Evolutionary conservation across 2,888 invertebrate species (phyloP).

Genomic region (Drosophila falleni): DNA sequence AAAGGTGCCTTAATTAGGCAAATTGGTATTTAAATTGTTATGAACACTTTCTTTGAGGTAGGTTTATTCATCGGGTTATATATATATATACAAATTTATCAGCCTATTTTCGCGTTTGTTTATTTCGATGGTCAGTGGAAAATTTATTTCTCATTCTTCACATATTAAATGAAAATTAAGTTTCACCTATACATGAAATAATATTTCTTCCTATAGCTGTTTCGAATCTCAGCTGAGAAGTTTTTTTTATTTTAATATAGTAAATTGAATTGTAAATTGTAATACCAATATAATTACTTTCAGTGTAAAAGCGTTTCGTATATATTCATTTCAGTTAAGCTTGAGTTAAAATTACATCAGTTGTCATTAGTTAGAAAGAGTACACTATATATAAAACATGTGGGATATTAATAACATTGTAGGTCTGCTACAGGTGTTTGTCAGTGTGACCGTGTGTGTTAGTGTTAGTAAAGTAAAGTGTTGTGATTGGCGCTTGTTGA

Average conservation of each 20-base stretch:
- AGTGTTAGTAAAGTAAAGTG: conserved; percentile 6
- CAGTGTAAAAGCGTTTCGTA: neutral
- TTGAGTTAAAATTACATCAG: conserved; percentile 3
- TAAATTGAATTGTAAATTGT: conserved; percentile 3
- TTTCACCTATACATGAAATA: neutral
- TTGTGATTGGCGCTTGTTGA: conserved; percentile 9
- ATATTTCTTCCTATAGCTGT: no score
- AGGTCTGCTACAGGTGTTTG: conserved; percentile 36
- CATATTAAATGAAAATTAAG: neutral
- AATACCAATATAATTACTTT: neutral
- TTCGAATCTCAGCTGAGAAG: no score
- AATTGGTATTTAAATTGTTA: conserved; percentile 73
- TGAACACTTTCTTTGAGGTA: conserved; percentile 44
- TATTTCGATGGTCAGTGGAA: conserved; percentile 22
- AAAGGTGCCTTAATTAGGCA: conserved; percentile 72
- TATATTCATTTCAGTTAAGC: conserved; percentile 4
- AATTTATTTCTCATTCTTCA: conserved; percentile 1
- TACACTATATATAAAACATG: conserved; percentile 17
- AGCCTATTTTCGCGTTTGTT: conserved; percentile 29
- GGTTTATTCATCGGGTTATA: conserved; percentile 43
- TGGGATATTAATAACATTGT: neutral
- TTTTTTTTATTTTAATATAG: no score
- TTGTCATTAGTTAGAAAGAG: conserved; percentile 12
- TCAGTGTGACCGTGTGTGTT: neutral
- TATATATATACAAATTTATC: conserved; percentile 11